Evolutionary conservation across 2,113 vertebrate genomes (phyloP), one percentile per base, ranked within the genome.

Genomic region (Theristicus caerulescens): DNA sequence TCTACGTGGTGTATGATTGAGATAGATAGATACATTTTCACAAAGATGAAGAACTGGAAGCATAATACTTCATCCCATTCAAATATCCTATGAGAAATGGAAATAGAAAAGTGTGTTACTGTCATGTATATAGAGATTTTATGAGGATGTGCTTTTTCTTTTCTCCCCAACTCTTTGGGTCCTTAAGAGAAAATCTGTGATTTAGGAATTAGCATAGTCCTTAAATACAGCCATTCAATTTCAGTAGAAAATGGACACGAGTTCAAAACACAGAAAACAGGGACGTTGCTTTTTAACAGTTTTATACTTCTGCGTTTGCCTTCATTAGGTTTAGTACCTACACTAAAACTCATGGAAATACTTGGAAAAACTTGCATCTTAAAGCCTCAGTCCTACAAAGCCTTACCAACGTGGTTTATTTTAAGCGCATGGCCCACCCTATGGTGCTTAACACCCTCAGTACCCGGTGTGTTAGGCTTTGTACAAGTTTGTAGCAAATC

Each of bases 1-100:
- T 36, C n/a, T 52, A 4, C 0, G 0, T 46, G 16, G 8, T 49
- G 5, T 46, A 36, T 34, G 17, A 32, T 6, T 46, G 47, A 64
- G 67, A 29, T 36, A 46, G 7, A 8, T 80, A 64, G 67, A 29
- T 36, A 46, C 9, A 8, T 80, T 87, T 83, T 88, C 79, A 69
- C 36, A 32, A 55, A 84, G 40, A 25, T 3, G 11, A 84, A 66
- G 58, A 77, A 52, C 14, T 10, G 36, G 40, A 55, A 59, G 62
- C 27, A 20, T 26, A 80, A n/a, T 25, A 16, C 10, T 59, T 58
- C 6, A 44, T 49, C 19, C 47, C 47, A 26, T 42, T 83, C 44
- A 79, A 87, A 46, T 59, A 81, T 36, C 13, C 40, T 44, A 27
- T 70, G 32, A 92, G 52, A 74, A 96, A 87, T 7, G 16, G 58